phyloP scores from a whole-genome alignment of 2,797 vertebrate species.

The Zenarchopterus dispar region DNA sequence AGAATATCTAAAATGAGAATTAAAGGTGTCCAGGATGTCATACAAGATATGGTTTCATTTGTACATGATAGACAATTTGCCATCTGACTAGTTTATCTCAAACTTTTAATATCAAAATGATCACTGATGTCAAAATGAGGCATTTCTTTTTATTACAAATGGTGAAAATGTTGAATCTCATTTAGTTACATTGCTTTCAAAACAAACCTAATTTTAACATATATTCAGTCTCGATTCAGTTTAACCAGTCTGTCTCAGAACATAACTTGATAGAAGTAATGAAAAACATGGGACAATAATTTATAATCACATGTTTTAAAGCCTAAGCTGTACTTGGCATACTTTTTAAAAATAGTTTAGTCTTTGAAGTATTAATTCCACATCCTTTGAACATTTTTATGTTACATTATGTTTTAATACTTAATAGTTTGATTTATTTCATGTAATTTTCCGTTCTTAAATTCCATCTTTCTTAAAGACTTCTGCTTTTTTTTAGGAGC shows the following conservation, averaged over 20 bases:
- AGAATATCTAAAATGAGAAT: too few relatives aligned
- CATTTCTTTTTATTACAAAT: not conserved
- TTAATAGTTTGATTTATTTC: conserved; percentile 1
- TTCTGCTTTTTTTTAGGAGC: conserved; percentile 2
- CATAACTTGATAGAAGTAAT: not conserved
- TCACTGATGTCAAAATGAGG: not conserved
- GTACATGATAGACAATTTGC: too few relatives aligned
- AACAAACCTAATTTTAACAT: not conserved
- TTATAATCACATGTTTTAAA: too few relatives aligned
- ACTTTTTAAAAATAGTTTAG: conserved; percentile 17
- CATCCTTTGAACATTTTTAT: conserved; percentile 44
- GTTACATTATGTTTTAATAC: conserved; percentile 26
- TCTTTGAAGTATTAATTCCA: conserved; percentile 72
- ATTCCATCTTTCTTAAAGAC: not conserved
- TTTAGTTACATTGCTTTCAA: not conserved
- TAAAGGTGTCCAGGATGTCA: too few relatives aligned
- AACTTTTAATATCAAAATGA: not conserved
- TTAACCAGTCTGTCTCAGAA: not conserved
- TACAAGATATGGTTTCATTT: too few relatives aligned
- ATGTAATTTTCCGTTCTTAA: not conserved
- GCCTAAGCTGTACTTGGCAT: too few relatives aligned
- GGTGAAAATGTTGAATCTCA: not conserved
- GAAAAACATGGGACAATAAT: too few relatives aligned
- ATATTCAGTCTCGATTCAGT: not conserved
- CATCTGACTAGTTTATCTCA: too few relatives aligned